phyloP scores from a whole-genome alignment of 2,113 vertebrate species.

The Calyptommatus sinebrachiatus region DNA sequence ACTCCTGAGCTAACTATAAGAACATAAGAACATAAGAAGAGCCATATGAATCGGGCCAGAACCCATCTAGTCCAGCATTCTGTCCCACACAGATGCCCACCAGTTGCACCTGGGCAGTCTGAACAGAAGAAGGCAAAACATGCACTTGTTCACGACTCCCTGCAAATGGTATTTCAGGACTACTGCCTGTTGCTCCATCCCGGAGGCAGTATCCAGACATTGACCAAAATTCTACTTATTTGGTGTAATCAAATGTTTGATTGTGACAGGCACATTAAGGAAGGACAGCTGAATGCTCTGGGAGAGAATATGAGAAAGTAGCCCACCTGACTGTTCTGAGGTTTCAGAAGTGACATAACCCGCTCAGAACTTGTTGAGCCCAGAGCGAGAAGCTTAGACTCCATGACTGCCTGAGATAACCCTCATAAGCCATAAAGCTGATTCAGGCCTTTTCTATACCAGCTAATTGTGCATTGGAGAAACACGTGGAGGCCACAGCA shows the following conservation, averaged over 20 bases:
- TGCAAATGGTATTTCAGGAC: no score
- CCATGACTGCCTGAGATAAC: slow-evolving; percentile 22
- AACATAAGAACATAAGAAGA: no score
- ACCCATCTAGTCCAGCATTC: no score
- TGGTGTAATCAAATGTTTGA: not conserved
- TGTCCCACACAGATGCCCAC: no score
- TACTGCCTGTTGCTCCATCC: no score
- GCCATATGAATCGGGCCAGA: no score
- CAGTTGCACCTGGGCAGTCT: no score
- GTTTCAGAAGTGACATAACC: slow-evolving; percentile 3
- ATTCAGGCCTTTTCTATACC: not conserved
- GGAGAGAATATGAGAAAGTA: not conserved
- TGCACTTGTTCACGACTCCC: no score
- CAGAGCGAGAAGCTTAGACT: not conserved
- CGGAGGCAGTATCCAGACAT: no score
- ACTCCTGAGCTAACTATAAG: no score
- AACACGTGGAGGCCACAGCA: not conserved
- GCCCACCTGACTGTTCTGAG: not conserved
- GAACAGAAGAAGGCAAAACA: no score
- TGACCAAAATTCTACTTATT: not conserved
- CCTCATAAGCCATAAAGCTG: slow-evolving; percentile 49
- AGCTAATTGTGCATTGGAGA: not conserved
- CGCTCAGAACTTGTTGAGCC: slow-evolving; percentile 19
- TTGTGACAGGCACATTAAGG: not conserved
- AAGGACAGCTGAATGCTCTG: not conserved